Evolutionary conservation across 2,113 vertebrate species (phyloP), one percentile per base, ranked within the genome.

Genomic region (Pogonocichla stellata): DNA sequence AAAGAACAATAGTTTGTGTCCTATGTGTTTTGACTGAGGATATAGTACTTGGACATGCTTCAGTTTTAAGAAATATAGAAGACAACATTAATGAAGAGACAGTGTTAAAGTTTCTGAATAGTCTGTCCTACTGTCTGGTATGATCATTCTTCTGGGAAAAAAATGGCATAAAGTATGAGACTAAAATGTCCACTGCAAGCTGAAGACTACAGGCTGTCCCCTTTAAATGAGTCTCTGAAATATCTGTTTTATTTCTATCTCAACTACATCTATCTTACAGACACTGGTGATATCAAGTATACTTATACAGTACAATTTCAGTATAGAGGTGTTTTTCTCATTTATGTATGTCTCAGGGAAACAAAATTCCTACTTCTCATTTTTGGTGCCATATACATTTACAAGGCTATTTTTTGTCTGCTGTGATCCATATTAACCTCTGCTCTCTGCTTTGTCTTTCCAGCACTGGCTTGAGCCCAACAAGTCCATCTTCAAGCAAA

Each of bases 391-490:
- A 60, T 24, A 23, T 77, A 62, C 20, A 12, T 84, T 70, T 86
- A 56, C 74, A 90, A 80, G 12, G n/a, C 47, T 85, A 14, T 47
- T 90, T 57, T 57, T 65, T 70, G 34, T 71, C 54, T 53, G 3
- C 64, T 80, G 9, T 90, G 20, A 69, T 85, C 20, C 4, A 1
- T 80, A 91, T 92, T 96, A 97, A 97, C 72, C 50, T 78, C 58
- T 88, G 62, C 69, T 95, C 71, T 97, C 26, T 97, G 33, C 75
- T 95, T 97, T 96, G 87, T 91, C 96, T 97, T 97, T 95, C 64
- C 96, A 99, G 99, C 99, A 99, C 96, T 99, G 99, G 99, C 98
- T 99, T 95, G 99, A 99, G 96, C 99, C 99, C 91, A 99, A 99
- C 97, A 99, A 99, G 95, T 97, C 99, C 14, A 98, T 99, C 95